Base-by-base conservation (phyloP, 2,797 vertebrate genomes). In the Melopsittacus undulatus region DNA sequence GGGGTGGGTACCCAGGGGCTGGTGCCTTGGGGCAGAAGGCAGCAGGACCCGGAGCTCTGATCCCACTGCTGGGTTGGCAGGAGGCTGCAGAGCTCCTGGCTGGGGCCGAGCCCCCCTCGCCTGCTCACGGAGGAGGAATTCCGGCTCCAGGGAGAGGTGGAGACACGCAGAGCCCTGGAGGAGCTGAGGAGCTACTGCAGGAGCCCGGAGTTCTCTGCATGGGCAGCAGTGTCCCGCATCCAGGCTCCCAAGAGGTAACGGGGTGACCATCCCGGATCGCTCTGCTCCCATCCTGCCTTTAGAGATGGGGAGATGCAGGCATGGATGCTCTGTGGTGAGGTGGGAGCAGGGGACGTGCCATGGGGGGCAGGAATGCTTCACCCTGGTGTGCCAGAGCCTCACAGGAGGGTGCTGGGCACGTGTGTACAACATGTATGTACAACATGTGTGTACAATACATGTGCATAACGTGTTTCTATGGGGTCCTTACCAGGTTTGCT, bases 51-150 rank as follows among this genome's bases (percentile, higher is more conserved):
- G 34, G 22, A 36, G 38, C 57, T 67, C 52, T 30, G 21, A 4
- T 38, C 13, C 38, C 6, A 21, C 34, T 36, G 1, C 15, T 36
- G 36, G 63, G 11, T 85, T 72, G 87, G 64, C 97, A 99, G 99
- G 96, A 99, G 94, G 91, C 42, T 98, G 32, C 97, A 84, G 95
- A 97, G 87, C 7, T 32, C 98, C 80, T 52, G 49, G 95, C 97
- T 91, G 81, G 98, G 98, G 90, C 98, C 97, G 2, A 89, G 97
- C 74, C 98, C 99, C 1, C 99, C 98, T 17, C 98, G 97, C 48
- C 98, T 99, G 75, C 96, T 99, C 93, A 99, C 99, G 0, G 99
- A 99, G 95, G 99, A 99, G 91, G 99, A 99, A 70, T 99, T 98
- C 96, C 98, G 98, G 83, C 96, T 98, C 70, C 98, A 99, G 96